Evolutionary conservation across 2,888 invertebrate species (phyloP).

Genomic region (Pristionchus exspectatus): DNA sequence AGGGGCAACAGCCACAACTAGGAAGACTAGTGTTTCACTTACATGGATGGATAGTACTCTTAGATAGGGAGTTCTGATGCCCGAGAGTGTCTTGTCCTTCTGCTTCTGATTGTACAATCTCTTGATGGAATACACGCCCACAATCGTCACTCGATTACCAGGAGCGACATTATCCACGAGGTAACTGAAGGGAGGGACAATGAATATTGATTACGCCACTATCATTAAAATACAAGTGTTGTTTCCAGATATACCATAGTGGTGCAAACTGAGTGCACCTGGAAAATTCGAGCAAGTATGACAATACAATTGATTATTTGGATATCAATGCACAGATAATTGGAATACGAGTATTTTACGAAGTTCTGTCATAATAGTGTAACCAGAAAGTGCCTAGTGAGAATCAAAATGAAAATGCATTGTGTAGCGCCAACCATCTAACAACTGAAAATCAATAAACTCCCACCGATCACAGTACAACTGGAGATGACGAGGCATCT

Average conservation of each 20-base stretch:
- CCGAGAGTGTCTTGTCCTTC: constrained; percentile 83
- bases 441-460: constrained; percentile 2
- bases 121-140: constrained; percentile 97
- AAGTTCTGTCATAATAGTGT: not conserved
- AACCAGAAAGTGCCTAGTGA: not conserved
- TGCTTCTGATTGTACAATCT: constrained; percentile 83
- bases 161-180: constrained; percentile 96
- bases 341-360: not conserved
- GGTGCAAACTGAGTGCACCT: no score
- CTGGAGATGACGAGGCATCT: constrained; percentile 96
- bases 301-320: no score
- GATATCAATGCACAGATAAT: not conserved
- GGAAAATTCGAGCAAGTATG: no score
- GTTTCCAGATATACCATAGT: no score
- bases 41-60: constrained; percentile 93
- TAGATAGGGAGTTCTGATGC: constrained; percentile 94
- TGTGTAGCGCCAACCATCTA: not conserved
- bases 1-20: no score
- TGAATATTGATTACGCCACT: not conserved
- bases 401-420: not conserved
- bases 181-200: constrained; percentile 81
- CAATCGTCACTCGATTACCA: constrained; percentile 90
- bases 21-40: constrained; percentile 81
- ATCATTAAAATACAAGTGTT: no score
- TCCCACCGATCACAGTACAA: constrained; percentile 88